phyloP scores from a whole-genome alignment of 2,113 vertebrate species.

The Varanus komodoensis region DNA sequence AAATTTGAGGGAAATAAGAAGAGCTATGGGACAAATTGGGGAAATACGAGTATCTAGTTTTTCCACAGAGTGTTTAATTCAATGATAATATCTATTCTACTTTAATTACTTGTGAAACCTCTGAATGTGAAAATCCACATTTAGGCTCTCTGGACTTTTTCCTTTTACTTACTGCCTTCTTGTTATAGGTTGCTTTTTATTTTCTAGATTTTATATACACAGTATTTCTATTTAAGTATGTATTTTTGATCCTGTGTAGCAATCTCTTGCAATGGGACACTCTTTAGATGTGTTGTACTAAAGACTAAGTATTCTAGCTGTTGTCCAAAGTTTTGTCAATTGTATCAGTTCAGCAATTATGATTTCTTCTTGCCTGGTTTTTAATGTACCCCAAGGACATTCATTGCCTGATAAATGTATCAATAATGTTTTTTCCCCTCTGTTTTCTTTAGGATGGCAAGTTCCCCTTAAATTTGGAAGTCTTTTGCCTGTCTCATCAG shows the following conservation, averaged over 20 bases:
- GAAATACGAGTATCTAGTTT: background rate
- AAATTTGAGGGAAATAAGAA: background rate
- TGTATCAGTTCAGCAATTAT: background rate
- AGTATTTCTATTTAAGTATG: background rate
- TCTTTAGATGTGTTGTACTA: too few relatives aligned
- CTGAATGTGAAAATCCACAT: background rate
- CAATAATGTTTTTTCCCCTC: background rate
- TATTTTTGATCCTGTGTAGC: background rate
- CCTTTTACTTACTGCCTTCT: background rate
- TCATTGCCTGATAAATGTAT: background rate
- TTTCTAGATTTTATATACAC: background rate
- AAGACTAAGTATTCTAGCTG: background rate
- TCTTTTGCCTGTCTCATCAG: conserved; percentile 75
- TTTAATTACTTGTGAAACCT: too few relatives aligned
- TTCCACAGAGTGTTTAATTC: background rate
- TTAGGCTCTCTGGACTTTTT: background rate
- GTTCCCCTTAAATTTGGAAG: conserved; percentile 72
- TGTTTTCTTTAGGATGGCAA: conserved; percentile 82
- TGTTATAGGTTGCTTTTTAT: background rate
- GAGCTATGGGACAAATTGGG: background rate
- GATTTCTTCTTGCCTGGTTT: background rate
- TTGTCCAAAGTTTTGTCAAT: background rate
- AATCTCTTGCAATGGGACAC: too few relatives aligned
- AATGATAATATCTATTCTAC: background rate
- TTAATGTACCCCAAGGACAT: background rate